Conservation (phyloP, 1,140 invertebrate species). For the Drosophila repleta region DNA sequence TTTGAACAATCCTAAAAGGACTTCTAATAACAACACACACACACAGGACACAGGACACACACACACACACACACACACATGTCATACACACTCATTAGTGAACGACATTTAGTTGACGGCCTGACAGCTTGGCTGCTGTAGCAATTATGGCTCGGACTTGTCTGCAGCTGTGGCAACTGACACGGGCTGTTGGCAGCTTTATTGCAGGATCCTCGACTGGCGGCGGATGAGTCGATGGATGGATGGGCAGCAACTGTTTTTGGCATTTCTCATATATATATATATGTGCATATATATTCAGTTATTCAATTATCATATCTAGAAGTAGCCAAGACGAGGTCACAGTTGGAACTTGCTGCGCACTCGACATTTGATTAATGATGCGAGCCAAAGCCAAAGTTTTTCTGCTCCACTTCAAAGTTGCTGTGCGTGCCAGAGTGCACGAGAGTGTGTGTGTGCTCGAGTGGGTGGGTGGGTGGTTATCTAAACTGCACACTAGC, state of each 20-base stretch:
- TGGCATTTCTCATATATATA: slow-evolving; percentile 34
- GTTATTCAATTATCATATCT: slow-evolving; percentile 60
- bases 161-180: not conserved
- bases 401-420: slow-evolving; percentile 36
- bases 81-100: slow-evolving; percentile 6
- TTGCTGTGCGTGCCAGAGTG: slow-evolving; percentile 5
- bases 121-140: not conserved
- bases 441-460: not conserved
- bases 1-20: slow-evolving; percentile 11
- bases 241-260: slow-evolving; percentile 23
- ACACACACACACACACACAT: not conserved
- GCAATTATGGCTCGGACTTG: slow-evolving; percentile 2
- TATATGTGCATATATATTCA: too few relatives aligned
- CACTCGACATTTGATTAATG: slow-evolving; percentile 62
- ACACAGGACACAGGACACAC: too few relatives aligned
- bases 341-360: slow-evolving; percentile 8
- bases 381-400: slow-evolving; percentile 29
- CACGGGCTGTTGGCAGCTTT: not conserved
- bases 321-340: not conserved
- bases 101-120: slow-evolving; percentile 16
- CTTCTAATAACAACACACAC: slow-evolving; percentile 11
- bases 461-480: not conserved
- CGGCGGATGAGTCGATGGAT: not conserved
- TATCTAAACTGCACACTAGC: slow-evolving; percentile 21
- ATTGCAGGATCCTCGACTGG: slow-evolving; percentile 5